A percentile compares a stretch with the other conserved stretches of the same genome.
phyloP scores from a whole-genome alignment of 2,888 invertebrate species.

The Xylota sylvarum region DNA sequence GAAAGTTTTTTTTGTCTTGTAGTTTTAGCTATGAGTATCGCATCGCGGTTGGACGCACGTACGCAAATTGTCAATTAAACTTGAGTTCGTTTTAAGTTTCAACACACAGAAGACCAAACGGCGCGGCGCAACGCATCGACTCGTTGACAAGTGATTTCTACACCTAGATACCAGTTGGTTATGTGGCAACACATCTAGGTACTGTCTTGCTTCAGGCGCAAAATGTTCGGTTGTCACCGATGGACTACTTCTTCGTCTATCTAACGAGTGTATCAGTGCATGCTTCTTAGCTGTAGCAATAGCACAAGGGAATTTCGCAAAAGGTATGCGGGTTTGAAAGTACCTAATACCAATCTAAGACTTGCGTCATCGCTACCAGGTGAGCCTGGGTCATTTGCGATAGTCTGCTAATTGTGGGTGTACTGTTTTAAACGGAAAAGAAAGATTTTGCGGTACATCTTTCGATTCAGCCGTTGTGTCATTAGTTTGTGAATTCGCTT shows the following conservation, averaged over 20 bases:
- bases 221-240: conserved; percentile 29
- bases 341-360: background rate
- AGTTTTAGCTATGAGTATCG: conserved; percentile 8
- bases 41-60: conserved; percentile 24
- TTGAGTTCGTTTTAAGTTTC: conserved; percentile 36
- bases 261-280: conserved; percentile 17
- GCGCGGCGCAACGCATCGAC: background rate
- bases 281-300: conserved; percentile 15
- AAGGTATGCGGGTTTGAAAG: conserved; percentile 10
- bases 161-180: conserved; percentile 27
- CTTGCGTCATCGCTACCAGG: conserved; percentile 6
- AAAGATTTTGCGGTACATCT: conserved; percentile 30
- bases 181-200: background rate
- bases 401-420: conserved; percentile 20
- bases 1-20: conserved; percentile 45
- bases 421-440: conserved; percentile 4
- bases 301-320: conserved; percentile 30
- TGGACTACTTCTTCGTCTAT: conserved; percentile 38
- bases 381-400: conserved; percentile 12
- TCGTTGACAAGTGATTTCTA: conserved; percentile 37
- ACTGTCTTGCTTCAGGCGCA: conserved; percentile 20
- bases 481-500: conserved; percentile 18
- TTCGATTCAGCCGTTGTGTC: conserved; percentile 1
- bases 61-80: conserved; percentile 50
- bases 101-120: conserved; percentile 14